Conservation (phyloP, 2,888 invertebrate species). For the Eupithecia dodoneata region DNA sequence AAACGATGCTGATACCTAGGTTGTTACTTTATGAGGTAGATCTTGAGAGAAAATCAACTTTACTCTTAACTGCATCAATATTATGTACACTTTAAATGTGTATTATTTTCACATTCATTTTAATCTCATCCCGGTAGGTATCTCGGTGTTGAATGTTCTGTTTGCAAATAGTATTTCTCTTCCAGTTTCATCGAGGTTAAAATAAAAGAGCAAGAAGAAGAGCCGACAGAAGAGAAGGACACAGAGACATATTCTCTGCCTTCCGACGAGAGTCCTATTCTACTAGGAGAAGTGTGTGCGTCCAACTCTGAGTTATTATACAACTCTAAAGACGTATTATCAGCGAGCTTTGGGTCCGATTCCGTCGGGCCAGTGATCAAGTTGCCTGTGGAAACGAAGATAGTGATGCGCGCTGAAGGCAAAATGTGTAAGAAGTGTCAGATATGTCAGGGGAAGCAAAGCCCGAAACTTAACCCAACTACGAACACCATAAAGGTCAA, state of each 20-base stretch:
- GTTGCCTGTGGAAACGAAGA: constrained; percentile 62
- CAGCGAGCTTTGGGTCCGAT: constrained; percentile 42
- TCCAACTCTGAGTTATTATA: background rate
- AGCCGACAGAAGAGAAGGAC: background rate
- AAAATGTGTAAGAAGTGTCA: constrained; percentile 39
- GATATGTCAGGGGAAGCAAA: constrained; percentile 41
- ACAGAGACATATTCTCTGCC: background rate
- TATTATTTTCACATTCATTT: background rate
- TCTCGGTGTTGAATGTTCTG: background rate
- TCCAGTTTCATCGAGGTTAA: constrained; percentile 50
- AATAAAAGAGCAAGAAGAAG: constrained; percentile 27
- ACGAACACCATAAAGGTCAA: constrained; percentile 51
- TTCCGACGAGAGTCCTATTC: background rate
- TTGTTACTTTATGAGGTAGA: no score
- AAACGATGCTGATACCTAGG: no score
- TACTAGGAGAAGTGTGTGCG: background rate
- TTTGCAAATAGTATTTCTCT: constrained; percentile 15
- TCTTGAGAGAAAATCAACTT: background rate
- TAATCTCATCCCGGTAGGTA: background rate
- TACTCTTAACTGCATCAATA: background rate
- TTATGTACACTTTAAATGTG: background rate
- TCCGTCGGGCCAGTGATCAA: constrained; percentile 65
- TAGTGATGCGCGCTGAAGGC: constrained; percentile 64
- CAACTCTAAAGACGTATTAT: constrained; percentile 29
- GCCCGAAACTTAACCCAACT: constrained; percentile 23